Conservation (phyloP, 1,140 invertebrate species). For the Ips nitidus region DNA sequence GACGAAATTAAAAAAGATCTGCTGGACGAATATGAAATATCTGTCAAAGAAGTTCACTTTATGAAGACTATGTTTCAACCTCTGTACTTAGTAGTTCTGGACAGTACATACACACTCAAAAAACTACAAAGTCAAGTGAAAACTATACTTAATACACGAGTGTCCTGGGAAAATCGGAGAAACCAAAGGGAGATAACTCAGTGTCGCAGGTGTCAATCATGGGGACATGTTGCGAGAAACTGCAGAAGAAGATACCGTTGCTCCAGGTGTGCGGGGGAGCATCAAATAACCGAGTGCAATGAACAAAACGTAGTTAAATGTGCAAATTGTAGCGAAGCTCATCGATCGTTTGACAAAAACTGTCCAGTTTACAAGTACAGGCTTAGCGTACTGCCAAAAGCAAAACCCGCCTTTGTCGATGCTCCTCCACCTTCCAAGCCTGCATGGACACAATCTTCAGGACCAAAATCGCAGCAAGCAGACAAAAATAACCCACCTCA, state of each 20-base stretch:
- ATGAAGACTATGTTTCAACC: conserved; percentile 4
- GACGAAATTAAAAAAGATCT: conserved; percentile 16
- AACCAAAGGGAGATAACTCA: conserved; percentile 33
- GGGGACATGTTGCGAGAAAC: conserved; percentile 37
- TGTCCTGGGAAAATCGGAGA: conserved; percentile 19
- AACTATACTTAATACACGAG: neutral
- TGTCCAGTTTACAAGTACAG: conserved; percentile 4
- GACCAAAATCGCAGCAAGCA: neutral
- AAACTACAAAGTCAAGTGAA: neutral
- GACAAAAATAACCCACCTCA: neutral
- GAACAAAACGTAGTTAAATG: neutral
- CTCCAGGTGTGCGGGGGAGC: conserved; percentile 27
- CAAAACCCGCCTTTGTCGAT: neutral
- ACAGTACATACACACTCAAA: neutral
- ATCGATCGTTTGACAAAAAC: conserved; percentile 8
- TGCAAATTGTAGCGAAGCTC: neutral
- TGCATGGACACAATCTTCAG: conserved; percentile 19
- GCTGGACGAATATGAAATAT: neutral
- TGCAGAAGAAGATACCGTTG: conserved; percentile 35
- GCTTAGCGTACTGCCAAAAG: neutral
- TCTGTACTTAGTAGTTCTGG: neutral
- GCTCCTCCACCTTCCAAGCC: neutral
- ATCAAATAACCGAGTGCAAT: conserved; percentile 1
- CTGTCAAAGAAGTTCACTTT: neutral
- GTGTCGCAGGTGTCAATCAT: conserved; percentile 43